Conservation (phyloP, 2,113 vertebrate genomes). For the Pteropus alecto region DNA sequence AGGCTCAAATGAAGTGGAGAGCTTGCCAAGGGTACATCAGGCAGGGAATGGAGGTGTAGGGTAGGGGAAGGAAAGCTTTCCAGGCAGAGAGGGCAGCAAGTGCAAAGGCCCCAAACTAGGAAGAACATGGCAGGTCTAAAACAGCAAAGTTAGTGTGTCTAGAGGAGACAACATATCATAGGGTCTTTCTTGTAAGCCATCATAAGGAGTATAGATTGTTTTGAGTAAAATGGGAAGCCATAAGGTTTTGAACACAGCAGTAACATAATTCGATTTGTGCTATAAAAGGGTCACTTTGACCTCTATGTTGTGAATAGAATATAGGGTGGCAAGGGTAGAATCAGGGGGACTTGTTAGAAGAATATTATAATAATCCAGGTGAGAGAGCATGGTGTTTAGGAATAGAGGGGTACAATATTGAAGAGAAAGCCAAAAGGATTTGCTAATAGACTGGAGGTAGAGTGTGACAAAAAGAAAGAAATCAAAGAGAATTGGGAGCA, state of each 20-base stretch:
- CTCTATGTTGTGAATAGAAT: not conserved
- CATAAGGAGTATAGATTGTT: not conserved
- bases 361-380: not conserved
- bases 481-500: not conserved
- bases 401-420: not conserved
- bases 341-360: not conserved
- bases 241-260: not conserved
- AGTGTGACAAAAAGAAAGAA: not conserved
- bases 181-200: not conserved
- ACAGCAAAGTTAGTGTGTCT: not conserved
- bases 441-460: not conserved
- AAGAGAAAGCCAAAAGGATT: constrained; percentile 25
- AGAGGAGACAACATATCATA: not conserved
- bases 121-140: not conserved
- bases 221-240: not conserved
- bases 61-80: not conserved
- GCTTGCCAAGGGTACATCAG: not conserved
- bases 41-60: not conserved
- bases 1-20: not conserved
- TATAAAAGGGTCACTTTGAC: not conserved
- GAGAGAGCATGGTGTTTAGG: not conserved
- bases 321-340: not conserved
- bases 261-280: not conserved
- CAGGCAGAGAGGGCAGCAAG: not conserved
- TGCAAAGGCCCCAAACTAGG: not conserved